These are phyloP conservation scores for Hyperoplus immaculatus DNA, from an alignment of 2,797 vertebrate genomes.

Conservation along the genomic window DNA sequence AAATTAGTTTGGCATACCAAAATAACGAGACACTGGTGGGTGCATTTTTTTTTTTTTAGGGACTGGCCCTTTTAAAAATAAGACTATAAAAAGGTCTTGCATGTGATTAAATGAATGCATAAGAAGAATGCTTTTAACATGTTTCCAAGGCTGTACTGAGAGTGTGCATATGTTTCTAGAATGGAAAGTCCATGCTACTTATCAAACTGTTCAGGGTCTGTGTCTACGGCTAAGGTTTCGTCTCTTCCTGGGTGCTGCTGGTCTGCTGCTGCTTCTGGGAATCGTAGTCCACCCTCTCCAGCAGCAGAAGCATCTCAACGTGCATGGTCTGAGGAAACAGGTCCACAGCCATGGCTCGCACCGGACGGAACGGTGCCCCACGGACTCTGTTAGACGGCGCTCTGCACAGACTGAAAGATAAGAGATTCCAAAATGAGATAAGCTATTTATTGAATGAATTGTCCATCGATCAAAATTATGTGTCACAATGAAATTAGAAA, in stretches of 20 bases:
- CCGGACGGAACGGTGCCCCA: slow-evolving; percentile 90
- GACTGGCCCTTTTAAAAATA: not conserved
- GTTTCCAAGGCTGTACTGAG: not conserved
- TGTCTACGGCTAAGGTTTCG: slow-evolving; percentile 3
- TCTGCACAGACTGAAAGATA: slow-evolving; percentile 89
- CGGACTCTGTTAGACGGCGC: slow-evolving; percentile 95
- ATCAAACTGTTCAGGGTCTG: not conserved
- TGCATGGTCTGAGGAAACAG: slow-evolving; percentile 97
- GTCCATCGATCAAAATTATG: no score
- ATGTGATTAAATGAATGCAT: slow-evolving; percentile 1
- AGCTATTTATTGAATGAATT: not conserved
- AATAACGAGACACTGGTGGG: not conserved
- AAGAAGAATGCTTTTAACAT: not conserved
- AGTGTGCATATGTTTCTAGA: not conserved
- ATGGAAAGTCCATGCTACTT: not conserved
- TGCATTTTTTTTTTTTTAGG: not conserved
- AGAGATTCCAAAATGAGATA: not conserved
- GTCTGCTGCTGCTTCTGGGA: slow-evolving; percentile 51
- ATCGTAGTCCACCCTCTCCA: slow-evolving; percentile 89
- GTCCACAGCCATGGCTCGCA: slow-evolving; percentile 92
- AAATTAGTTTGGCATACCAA: no score
- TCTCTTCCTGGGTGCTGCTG: slow-evolving; percentile 38
- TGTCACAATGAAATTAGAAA: no score
- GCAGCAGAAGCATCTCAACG: slow-evolving; percentile 92
- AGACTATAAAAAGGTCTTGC: not conserved